These are phyloP conservation scores for Apodemus speciosus DNA, from an alignment of 2,113 vertebrate species.

Conservation along the genomic window DNA sequence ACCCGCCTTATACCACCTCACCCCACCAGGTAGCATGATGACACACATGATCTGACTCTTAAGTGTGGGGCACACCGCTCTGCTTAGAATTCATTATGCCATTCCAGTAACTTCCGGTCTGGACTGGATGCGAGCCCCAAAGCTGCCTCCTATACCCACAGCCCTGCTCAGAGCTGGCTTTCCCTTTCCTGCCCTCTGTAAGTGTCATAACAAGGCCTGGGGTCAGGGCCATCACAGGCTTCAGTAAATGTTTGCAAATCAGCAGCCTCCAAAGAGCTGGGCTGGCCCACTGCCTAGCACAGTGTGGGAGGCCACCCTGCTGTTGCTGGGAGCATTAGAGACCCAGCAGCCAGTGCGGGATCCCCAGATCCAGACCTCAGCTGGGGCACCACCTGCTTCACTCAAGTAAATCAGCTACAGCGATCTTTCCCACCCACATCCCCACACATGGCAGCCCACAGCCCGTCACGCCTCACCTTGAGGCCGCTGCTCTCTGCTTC, in stretches of 20 bases:
- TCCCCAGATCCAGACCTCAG: neutral
- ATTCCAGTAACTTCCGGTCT: neutral
- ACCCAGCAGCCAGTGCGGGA: neutral
- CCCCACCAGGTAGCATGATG: neutral
- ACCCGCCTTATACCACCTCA: neutral
- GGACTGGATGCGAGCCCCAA: neutral
- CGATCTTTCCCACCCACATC: accelerated
- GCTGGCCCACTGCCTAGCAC: neutral
- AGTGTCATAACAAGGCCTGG: accelerated
- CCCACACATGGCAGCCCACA: accelerated
- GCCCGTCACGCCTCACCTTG: slow-evolving; percentile 87
- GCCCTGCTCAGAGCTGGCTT: accelerated
- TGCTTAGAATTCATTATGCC: neutral
- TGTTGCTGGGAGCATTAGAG: neutral
- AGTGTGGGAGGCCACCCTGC: neutral
- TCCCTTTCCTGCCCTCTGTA: neutral
- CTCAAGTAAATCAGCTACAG: neutral
- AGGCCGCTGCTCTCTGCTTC: slow-evolving; percentile 95
- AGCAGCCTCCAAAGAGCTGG: neutral
- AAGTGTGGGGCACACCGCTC: neutral
- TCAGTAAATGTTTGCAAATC: neutral
- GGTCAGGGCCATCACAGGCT: neutral
- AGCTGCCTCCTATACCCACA: neutral
- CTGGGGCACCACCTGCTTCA: neutral
- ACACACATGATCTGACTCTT: accelerated